Evolutionary conservation across 2,113 vertebrate species (phyloP).

Genomic region (Takifugu bimaculatus): DNA sequence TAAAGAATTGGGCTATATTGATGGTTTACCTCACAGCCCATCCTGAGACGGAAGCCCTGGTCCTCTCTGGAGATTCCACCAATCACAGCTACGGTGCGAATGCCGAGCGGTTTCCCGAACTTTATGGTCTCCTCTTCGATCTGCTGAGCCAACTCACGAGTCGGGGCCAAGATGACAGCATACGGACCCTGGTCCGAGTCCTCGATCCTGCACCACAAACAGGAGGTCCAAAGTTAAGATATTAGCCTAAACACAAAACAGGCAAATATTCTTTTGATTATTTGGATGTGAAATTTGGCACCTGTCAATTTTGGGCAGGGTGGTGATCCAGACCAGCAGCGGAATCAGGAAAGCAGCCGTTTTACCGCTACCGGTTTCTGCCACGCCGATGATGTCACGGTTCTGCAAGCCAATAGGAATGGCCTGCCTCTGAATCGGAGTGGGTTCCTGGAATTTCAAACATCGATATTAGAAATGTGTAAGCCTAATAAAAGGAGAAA

Average conservation of each 20-base stretch:
- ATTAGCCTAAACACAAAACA: neutral
- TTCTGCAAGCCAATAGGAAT: conserved; percentile 98
- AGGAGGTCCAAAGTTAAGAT: neutral
- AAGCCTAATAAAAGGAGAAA: neutral
- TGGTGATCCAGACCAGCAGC: conserved; percentile 95
- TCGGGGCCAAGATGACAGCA: conserved; percentile 94
- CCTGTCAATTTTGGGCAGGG: conserved; percentile 96
- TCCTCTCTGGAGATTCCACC: conserved; percentile 97
- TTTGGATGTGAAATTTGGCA: conserved; percentile 39
- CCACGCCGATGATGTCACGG: conserved; percentile 97
- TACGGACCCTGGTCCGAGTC: conserved; percentile 97
- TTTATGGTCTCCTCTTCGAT: conserved; percentile 98
- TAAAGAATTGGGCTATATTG: no score
- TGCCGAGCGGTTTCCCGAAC: conserved; percentile 94
- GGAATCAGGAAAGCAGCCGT: conserved; percentile 97
- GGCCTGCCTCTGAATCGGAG: conserved; percentile 96
- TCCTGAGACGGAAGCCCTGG: conserved; percentile 94
- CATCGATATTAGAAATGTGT: neutral
- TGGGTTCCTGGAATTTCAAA: conserved; percentile 81
- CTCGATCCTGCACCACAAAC: conserved; percentile 81
- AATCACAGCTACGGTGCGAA: conserved; percentile 95
- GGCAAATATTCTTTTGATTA: no score
- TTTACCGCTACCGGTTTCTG: conserved; percentile 96
- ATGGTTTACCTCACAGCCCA: conserved; percentile 91
- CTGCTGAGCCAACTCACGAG: conserved; percentile 97